These are phyloP conservation scores for Xylocopa sonorina DNA, from an alignment of 1,140 invertebrate species.

Conservation along the genomic window DNA sequence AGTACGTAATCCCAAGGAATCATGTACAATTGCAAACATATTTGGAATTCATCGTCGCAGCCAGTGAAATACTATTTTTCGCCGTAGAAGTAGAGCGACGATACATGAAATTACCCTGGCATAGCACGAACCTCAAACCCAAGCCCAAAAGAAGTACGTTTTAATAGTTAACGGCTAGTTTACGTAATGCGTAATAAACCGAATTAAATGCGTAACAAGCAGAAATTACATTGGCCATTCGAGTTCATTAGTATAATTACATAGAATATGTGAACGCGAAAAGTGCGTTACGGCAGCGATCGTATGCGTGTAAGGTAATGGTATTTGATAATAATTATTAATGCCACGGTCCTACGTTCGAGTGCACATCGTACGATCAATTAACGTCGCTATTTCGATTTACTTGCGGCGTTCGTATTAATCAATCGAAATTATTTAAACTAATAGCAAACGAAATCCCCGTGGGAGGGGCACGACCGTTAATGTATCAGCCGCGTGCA, in stretches of 20 bases:
- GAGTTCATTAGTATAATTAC: constrained; percentile 37
- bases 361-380: background rate
- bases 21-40: too few relatives aligned
- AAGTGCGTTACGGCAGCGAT: background rate
- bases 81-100: too few relatives aligned
- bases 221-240: constrained; percentile 11
- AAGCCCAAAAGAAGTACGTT: background rate
- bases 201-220: background rate
- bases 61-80: too few relatives aligned
- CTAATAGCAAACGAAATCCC: constrained; percentile 32
- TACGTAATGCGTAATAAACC: background rate
- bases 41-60: too few relatives aligned
- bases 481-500: constrained; percentile 18
- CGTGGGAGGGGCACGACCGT: background rate
- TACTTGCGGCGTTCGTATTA: constrained; percentile 8
- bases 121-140: too few relatives aligned
- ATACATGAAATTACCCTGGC: too few relatives aligned
- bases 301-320: background rate
- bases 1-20: too few relatives aligned
- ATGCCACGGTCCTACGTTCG: background rate
- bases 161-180: background rate
- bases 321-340: constrained; percentile 44
- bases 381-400: constrained; percentile 1
- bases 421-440: constrained; percentile 47
- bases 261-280: constrained; percentile 11